These are phyloP conservation scores for Lasioglossum vierecki DNA, from an alignment of 2,888 invertebrate genomes.

Conservation along the genomic window DNA sequence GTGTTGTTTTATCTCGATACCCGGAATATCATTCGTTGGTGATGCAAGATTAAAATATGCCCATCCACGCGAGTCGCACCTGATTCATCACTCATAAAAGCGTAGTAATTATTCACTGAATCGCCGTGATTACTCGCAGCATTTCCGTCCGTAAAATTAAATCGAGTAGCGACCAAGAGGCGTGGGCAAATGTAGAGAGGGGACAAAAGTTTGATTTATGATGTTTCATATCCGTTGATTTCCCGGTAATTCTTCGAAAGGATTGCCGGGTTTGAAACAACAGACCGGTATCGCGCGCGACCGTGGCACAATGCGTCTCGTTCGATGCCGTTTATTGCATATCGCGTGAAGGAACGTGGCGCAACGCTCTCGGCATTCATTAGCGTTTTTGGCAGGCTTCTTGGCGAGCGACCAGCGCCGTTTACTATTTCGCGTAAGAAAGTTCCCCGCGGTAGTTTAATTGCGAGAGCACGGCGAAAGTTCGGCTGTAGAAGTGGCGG, in stretches of 20 bases:
- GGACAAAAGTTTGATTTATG: neutral
- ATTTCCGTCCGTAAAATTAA: neutral
- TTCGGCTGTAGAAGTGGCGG: constrained; percentile 29
- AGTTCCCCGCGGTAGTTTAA: constrained; percentile 53
- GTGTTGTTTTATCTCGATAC: neutral
- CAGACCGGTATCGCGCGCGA: neutral
- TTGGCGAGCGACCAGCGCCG: constrained; percentile 55
- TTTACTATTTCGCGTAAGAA: constrained; percentile 54
- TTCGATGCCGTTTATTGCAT: constrained; percentile 47
- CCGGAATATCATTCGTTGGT: neutral
- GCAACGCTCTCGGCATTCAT: constrained; percentile 46
- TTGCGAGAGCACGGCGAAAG: constrained; percentile 46
- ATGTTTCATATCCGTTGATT: constrained; percentile 11
- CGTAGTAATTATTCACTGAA: neutral
- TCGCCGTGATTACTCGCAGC: neutral
- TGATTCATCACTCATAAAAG: neutral
- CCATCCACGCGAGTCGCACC: neutral
- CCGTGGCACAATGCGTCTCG: constrained; percentile 40
- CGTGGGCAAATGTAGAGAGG: neutral
- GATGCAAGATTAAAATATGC: constrained; percentile 4
- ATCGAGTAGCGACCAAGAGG: neutral
- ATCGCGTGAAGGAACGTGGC: constrained; percentile 34
- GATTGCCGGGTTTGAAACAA: constrained; percentile 15
- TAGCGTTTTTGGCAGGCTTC: constrained; percentile 57
- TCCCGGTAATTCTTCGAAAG: constrained; percentile 23